Percentiles rank a stretch among this genome's conserved stretches.
These are phyloP conservation scores for Chaenogobius annularis DNA, from an alignment of 2,113 vertebrate species.

Conservation along the genomic window DNA sequence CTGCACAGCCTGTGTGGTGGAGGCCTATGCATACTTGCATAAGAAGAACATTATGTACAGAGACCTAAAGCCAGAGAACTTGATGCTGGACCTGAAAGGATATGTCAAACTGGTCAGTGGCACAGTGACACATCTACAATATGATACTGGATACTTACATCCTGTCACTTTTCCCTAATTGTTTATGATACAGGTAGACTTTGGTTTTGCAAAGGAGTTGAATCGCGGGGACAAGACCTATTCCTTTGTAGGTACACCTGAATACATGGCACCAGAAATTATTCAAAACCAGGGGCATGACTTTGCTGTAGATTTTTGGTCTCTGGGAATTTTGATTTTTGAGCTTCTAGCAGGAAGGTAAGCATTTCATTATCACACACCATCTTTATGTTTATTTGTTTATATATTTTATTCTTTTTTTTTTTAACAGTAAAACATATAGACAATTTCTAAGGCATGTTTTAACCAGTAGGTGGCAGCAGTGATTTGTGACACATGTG, in stretches of 20 bases:
- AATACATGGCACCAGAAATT: constrained; percentile 85
- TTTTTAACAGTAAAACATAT: too few relatives aligned
- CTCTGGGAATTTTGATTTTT: constrained; percentile 80
- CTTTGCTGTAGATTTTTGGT: constrained; percentile 84
- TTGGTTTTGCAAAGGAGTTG: constrained; percentile 83
- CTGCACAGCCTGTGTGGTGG: constrained; percentile 82
- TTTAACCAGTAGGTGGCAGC: constrained; percentile 59
- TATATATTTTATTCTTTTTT: too few relatives aligned
- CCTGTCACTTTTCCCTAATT: neutral
- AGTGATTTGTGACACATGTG: constrained; percentile 15
- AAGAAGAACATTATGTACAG: constrained; percentile 81
- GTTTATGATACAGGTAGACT: constrained; percentile 76
- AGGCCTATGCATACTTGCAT: constrained; percentile 83
- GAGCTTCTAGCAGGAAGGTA: constrained; percentile 84
- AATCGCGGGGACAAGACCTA: constrained; percentile 80
- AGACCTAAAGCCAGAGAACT: constrained; percentile 86
- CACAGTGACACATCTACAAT: neutral
- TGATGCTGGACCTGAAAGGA: constrained; percentile 80
- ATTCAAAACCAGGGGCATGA: constrained; percentile 85
- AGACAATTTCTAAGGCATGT: neutral
- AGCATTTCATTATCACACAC: neutral
- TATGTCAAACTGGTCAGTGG: constrained; percentile 81
- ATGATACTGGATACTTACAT: neutral
- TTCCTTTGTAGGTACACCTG: constrained; percentile 84
- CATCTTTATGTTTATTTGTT: neutral